A percentile compares a stretch with the other conserved stretches of the same genome.
These are phyloP conservation scores for Phrynosoma platyrhinos DNA, from an alignment of 2,113 vertebrate genomes.

Conservation along the genomic window DNA sequence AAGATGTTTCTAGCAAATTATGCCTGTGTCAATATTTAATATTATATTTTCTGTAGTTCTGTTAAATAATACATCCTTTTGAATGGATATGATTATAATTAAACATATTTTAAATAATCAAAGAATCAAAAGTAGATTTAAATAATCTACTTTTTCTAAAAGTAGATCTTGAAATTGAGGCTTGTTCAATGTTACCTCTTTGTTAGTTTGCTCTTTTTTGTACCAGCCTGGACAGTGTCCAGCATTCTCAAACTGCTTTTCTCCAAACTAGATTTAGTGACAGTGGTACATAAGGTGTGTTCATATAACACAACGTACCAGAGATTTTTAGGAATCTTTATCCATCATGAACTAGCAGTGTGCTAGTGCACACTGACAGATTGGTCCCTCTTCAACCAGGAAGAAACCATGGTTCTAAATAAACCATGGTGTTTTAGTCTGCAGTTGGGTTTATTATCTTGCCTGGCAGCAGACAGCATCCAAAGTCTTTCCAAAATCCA, in stretches of 20 bases:
- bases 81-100: not conserved
- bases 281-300: not conserved
- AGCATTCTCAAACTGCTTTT: not conserved
- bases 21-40: not conserved
- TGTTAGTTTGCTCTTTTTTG: not conserved
- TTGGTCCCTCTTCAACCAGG: no score
- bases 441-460: no score
- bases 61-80: not conserved
- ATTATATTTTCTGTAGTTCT: not conserved
- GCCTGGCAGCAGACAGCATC: no score
- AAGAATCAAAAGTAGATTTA: not conserved
- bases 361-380: no score
- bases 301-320: no score
- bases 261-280: not conserved
- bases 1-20: no score
- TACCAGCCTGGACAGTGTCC: not conserved
- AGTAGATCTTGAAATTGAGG: not conserved
- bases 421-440: no score
- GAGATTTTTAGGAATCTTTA: no score
- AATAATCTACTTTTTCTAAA: not conserved
- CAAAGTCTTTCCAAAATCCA: no score
- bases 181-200: not conserved
- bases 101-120: not conserved
- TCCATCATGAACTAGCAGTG: no score
- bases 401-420: no score